phyloP scores from a whole-genome alignment of 1,140 invertebrate species.

The Gryon sp. region DNA sequence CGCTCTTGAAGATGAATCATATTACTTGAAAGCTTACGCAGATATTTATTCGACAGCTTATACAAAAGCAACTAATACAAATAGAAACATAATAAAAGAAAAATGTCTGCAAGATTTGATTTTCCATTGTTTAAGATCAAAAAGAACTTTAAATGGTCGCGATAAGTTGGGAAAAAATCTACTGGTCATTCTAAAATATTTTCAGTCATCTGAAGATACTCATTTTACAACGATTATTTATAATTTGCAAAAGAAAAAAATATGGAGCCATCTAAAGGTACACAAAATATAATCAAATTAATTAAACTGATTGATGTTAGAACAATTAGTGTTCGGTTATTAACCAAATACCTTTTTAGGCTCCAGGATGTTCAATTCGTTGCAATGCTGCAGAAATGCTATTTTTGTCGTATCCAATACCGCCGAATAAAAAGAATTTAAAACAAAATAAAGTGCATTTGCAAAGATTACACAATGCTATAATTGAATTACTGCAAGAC shows the following conservation, averaged over 20 bases:
- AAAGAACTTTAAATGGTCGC: constrained; percentile 39
- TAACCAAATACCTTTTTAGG: constrained; percentile 37
- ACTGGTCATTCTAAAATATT: constrained; percentile 44
- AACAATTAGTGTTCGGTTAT: no score
- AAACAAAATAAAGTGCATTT: constrained; percentile 32
- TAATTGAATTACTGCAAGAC: constrained; percentile 55
- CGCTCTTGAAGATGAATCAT: constrained; percentile 36
- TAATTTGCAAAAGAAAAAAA: constrained; percentile 35
- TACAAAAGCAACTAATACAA: constrained; percentile 6
- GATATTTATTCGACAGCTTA: constrained; percentile 51
- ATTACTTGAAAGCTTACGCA: constrained; percentile 40
- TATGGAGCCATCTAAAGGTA: constrained; percentile 65
- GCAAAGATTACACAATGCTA: constrained; percentile 25
- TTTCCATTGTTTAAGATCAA: constrained; percentile 58
- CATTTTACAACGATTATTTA: constrained; percentile 31
- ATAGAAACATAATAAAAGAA: constrained; percentile 51
- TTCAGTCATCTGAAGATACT: constrained; percentile 33
- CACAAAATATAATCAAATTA: no score
- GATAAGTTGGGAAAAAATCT: constrained; percentile 61
- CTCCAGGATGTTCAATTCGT: constrained; percentile 42
- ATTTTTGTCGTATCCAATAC: constrained; percentile 46
- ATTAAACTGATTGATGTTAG: no score
- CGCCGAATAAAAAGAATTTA: background rate
- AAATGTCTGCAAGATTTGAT: constrained; percentile 57
- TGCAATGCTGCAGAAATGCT: constrained; percentile 66